Base-by-base conservation (phyloP, 2,888 invertebrate species). In the Tenthredo mesomela region DNA sequence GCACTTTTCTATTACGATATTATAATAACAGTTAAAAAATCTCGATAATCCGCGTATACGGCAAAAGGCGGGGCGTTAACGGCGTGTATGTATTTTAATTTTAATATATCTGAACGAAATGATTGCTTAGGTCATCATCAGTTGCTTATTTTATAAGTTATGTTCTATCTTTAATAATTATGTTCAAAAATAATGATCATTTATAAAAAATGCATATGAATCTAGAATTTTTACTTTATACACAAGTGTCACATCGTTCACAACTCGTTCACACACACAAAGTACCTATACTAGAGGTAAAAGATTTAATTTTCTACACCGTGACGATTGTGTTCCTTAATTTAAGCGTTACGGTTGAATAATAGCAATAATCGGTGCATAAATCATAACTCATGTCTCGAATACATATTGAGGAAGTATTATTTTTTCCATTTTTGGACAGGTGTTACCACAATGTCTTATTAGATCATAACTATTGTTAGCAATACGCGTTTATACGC, bases 21-120 rank as follows among this genome's bases (percentile, higher is more conserved):
- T n/a, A 54, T 7, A 7, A 54, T 6, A n/a, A 54, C n/a, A 54
- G 54, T 54, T 54, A 29, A 67, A 29, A 67, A 15, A 15, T 67
- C n/a, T 67, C 33, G 7, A 61, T 21, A n/a, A 61, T 37, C 40
- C 40, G 29, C 47, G 33, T 33, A 21, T 33, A n/a, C n/a, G n/a
- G n/a, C n/a, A 50, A 67, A 82, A 82, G 65, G 61, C 37, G 82
- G 82, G 82, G 82, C 82, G 67, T 82, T 12, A 61, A 82, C 82
- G 82, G 82, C 67, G 67, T 82, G 82, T 43, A 58, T n/a, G n/a
- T 29, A 29, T 29, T 29, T 29, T 29, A 29, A 29, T 40, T 61
- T 61, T 33, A 80, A 43, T 4, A 21, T 54, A 58, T 67, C 37
- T 12, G 58, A 40, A 21, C 18, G 37, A 40, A 61, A 61, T 21